phyloP scores from a whole-genome alignment of 2,797 vertebrate species.

The Cuculus canorus region DNA sequence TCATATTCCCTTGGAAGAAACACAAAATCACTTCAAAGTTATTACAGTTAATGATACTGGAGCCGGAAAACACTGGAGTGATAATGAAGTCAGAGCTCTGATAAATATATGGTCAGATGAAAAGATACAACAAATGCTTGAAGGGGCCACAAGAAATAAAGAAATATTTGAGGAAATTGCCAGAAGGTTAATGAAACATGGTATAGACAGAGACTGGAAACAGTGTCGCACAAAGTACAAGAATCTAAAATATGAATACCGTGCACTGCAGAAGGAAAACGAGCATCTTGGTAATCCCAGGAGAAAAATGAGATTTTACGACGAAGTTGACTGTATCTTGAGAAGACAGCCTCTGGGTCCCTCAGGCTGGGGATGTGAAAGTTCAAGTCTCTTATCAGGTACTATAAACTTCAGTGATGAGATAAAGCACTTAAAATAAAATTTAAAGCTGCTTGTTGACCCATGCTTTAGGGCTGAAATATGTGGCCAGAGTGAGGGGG shows the following conservation, averaged over 20 bases:
- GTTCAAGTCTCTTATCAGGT: conserved; percentile 50
- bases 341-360: conserved; percentile 62
- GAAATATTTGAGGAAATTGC: conserved; percentile 91
- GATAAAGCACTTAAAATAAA: neutral
- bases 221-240: conserved; percentile 90
- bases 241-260: conserved; percentile 91
- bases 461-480: neutral
- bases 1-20: conserved; percentile 69
- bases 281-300: conserved; percentile 79
- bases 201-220: conserved; percentile 91
- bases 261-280: conserved; percentile 85
- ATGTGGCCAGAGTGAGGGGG: neutral
- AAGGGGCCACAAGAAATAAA: conserved; percentile 88
- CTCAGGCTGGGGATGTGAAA: conserved; percentile 39
- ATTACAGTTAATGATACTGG: conserved; percentile 83
- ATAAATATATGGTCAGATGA: conserved; percentile 87
- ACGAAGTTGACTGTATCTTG: conserved; percentile 86
- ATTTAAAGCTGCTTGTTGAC: neutral
- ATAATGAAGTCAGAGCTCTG: conserved; percentile 87
- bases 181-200: conserved; percentile 82
- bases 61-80: conserved; percentile 86
- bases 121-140: conserved; percentile 85
- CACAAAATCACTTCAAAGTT: conserved; percentile 82
- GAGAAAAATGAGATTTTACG: conserved; percentile 87
- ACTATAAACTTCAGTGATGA: neutral